Conservation (phyloP, 2,888 invertebrate genomes). For the Nymphalis polychloros region DNA sequence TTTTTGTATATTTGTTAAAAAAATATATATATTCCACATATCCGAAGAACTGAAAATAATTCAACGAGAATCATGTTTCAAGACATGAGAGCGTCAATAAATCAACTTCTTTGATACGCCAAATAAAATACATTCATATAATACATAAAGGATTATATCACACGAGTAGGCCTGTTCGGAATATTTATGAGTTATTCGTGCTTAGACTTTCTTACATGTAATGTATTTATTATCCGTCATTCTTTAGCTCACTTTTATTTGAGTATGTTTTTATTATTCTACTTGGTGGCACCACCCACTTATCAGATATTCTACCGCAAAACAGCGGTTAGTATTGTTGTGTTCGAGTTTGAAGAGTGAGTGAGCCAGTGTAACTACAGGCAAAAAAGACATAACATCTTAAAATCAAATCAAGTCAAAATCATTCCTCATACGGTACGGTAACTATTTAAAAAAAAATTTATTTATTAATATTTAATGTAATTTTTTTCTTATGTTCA, state of each 20-base stretch:
- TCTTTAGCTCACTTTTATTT: conserved; percentile 25
- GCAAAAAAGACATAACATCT: too few species aligned
- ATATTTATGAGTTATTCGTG: conserved; percentile 37
- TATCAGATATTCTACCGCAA: too few species aligned
- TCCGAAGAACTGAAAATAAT: conserved; percentile 8
- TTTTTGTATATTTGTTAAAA: neutral
- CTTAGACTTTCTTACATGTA: conserved; percentile 29
- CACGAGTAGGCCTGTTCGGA: conserved; percentile 34
- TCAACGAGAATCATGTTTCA: conserved; percentile 10
- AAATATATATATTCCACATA: neutral
- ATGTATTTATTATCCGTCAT: conserved; percentile 28
- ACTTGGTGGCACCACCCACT: too few species aligned
- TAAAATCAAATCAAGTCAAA: too few species aligned
- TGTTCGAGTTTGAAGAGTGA: too few species aligned
- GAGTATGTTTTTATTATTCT: conserved; percentile 3
- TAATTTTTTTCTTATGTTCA: too few species aligned
- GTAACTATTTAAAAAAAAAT: too few species aligned
- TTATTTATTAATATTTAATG: too few species aligned
- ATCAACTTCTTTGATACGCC: conserved; percentile 21
- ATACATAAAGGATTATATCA: conserved; percentile 34
- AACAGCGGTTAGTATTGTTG: too few species aligned
- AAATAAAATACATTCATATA: conserved; percentile 24
- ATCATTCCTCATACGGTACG: too few species aligned
- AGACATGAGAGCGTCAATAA: conserved; percentile 22
- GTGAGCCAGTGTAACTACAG: too few species aligned